phyloP scores from a whole-genome alignment of 2,113 vertebrate species.

The Podarcis muralis region DNA sequence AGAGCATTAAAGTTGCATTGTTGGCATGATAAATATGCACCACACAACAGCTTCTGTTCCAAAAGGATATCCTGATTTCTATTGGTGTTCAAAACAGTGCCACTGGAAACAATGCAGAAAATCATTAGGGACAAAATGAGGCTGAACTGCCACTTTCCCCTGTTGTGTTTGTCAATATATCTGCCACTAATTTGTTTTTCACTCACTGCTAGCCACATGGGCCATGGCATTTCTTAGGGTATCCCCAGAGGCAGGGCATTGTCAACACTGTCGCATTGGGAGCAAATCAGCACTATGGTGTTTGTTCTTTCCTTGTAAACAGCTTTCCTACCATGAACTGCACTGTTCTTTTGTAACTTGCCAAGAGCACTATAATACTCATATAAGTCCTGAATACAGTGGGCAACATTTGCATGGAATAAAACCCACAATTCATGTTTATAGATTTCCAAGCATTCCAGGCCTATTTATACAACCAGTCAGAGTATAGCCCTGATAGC shows the following conservation, averaged over 20 bases:
- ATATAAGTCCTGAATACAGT: not conserved
- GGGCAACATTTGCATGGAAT: not conserved
- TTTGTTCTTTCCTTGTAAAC: not conserved
- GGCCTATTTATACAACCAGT: not conserved
- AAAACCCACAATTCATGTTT: not conserved
- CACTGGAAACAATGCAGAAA: conserved; percentile 25
- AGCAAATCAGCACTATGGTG: not conserved
- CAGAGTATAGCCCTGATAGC: not conserved
- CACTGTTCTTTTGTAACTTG: not conserved
- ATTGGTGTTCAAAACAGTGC: conserved; percentile 35
- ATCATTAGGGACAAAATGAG: conserved; percentile 34
- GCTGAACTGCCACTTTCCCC: conserved; percentile 10
- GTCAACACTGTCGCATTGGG: not conserved
- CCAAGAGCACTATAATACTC: fast-evolving
- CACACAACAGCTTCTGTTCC: conserved; percentile 34
- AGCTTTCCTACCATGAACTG: fast-evolving
- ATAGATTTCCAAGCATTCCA: not conserved
- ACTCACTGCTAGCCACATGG: not conserved
- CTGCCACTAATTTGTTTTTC: conserved; percentile 29
- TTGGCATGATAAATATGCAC: conserved; percentile 49
- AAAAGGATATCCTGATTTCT: conserved; percentile 27
- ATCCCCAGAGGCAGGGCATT: conserved; percentile 16
- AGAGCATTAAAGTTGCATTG: conserved; percentile 39
- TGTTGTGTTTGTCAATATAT: not conserved
- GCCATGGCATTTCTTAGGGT: not conserved